Evolutionary conservation across 2,888 invertebrate species (phyloP).

Genomic region (Nemapogon koenigi): DNA sequence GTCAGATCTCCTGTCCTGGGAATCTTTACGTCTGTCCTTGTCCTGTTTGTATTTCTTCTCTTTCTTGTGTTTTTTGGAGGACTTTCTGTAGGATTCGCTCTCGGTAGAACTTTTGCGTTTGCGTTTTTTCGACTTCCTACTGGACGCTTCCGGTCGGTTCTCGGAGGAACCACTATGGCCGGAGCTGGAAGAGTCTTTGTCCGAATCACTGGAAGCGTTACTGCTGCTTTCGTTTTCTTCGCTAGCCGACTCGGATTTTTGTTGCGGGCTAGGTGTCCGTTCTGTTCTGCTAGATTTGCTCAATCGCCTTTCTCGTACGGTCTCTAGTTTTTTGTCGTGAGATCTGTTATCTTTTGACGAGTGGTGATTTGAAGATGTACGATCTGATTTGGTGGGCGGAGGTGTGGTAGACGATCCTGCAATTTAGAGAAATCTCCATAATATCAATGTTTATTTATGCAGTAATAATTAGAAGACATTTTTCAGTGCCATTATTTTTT

Average conservation of each 20-base stretch:
- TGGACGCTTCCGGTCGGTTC: conserved; percentile 19
- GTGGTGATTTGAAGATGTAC: conserved; percentile 35
- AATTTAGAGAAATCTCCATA: conserved; percentile 7
- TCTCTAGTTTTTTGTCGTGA: conserved; percentile 28
- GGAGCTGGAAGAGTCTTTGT: conserved; percentile 34
- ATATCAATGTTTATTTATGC: background rate
- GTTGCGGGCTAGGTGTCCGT: conserved; percentile 38
- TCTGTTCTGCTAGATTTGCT: conserved; percentile 35
- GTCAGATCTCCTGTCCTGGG: too few relatives aligned
- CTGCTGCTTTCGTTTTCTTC: conserved; percentile 43
- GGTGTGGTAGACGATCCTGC: conserved; percentile 47
- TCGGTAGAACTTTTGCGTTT: conserved; percentile 41
- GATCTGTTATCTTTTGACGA: conserved; percentile 30
- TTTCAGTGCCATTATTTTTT: background rate
- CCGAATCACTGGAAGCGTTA: conserved; percentile 40
- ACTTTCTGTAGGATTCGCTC: conserved; percentile 32
- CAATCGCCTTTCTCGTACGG: conserved; percentile 37
- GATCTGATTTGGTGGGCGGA: conserved; percentile 41
- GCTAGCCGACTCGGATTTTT: conserved; percentile 22
- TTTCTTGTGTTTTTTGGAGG: conserved; percentile 32
- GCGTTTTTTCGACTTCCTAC: conserved; percentile 34
- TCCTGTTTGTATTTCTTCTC: conserved; percentile 36
- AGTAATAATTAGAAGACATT: too few relatives aligned
- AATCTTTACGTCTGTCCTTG: conserved; percentile 24
- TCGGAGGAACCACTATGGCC: conserved; percentile 29